phyloP scores from a whole-genome alignment of 2,888 invertebrate species.

The Cepaea hortensis region DNA sequence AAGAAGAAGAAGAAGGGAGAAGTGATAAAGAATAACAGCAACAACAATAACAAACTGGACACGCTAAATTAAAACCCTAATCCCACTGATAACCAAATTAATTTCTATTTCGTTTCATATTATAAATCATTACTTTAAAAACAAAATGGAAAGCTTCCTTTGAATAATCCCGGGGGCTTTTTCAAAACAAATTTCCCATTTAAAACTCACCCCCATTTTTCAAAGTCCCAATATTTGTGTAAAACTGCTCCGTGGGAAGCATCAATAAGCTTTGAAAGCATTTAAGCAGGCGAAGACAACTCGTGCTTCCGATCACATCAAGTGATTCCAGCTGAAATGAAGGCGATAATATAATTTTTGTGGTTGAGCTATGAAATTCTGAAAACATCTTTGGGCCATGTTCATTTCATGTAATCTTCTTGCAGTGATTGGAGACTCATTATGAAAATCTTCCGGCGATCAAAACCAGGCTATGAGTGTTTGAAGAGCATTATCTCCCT shows the following conservation, averaged over 20 bases:
- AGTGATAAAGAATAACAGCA: too few relatives aligned
- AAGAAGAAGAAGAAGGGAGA: too few relatives aligned
- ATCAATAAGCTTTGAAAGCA: background rate
- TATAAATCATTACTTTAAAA: too few relatives aligned
- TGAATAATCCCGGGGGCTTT: too few relatives aligned
- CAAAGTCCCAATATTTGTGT: too few relatives aligned
- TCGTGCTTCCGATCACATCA: background rate
- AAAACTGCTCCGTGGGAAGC: conserved; percentile 2
- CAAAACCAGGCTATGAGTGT: conserved; percentile 16
- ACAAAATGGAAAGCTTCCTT: too few relatives aligned
- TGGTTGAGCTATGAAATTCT: conserved; percentile 16
- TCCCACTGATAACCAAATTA: too few relatives aligned
- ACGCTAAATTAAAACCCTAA: too few relatives aligned
- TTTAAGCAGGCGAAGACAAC: background rate
- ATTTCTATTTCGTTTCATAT: too few relatives aligned
- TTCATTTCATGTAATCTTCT: conserved; percentile 23
- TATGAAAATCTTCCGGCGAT: conserved; percentile 24
- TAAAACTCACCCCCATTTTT: too few relatives aligned
- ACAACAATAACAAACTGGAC: too few relatives aligned
- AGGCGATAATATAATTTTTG: conserved; percentile 36
- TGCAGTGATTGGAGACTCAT: conserved; percentile 31
- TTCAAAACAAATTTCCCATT: too few relatives aligned
- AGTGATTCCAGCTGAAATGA: conserved; percentile 2
- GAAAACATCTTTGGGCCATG: background rate
- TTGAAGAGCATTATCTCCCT: conserved; percentile 40